Percentiles rank a stretch among this genome's conserved stretches.
Evolutionary conservation across 1,140 invertebrate species (phyloP).

Genomic region (Hylaeus anthracinus): DNA sequence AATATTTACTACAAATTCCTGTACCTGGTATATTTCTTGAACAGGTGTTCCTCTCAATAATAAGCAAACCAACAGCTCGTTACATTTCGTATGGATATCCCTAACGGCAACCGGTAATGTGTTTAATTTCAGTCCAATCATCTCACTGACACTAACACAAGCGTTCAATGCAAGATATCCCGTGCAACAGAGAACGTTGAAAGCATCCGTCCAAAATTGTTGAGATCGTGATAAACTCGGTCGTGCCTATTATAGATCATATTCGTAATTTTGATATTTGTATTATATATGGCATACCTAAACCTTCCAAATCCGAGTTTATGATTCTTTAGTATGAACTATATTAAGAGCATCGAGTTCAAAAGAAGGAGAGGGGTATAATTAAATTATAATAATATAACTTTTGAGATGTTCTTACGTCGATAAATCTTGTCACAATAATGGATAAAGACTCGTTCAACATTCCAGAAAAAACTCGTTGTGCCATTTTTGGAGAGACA

Average conservation of each 20-base stretch:
- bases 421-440: conserved; percentile 87
- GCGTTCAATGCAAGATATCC: conserved; percentile 85
- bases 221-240: conserved; percentile 83
- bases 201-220: conserved; percentile 86
- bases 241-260: conserved; percentile 78
- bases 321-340: no score
- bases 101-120: conserved; percentile 84
- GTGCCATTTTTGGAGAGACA: conserved; percentile 90
- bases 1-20: neutral
- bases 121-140: conserved; percentile 82
- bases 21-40: conserved; percentile 87
- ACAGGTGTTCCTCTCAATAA: conserved; percentile 87
- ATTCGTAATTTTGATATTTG: neutral
- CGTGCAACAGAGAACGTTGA: conserved; percentile 87
- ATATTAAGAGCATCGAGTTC: no score
- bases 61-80: conserved; percentile 86
- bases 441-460: conserved; percentile 90
- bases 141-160: conserved; percentile 83
- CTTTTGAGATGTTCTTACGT: conserved; percentile 78
- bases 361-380: neutral
- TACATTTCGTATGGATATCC: conserved; percentile 90
- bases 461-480: conserved; percentile 89
- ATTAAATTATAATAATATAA: neutral
- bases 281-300: no score
- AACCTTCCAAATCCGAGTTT: no score